phyloP scores from a whole-genome alignment of 2,113 vertebrate species.

The Lathamus discolor region DNA sequence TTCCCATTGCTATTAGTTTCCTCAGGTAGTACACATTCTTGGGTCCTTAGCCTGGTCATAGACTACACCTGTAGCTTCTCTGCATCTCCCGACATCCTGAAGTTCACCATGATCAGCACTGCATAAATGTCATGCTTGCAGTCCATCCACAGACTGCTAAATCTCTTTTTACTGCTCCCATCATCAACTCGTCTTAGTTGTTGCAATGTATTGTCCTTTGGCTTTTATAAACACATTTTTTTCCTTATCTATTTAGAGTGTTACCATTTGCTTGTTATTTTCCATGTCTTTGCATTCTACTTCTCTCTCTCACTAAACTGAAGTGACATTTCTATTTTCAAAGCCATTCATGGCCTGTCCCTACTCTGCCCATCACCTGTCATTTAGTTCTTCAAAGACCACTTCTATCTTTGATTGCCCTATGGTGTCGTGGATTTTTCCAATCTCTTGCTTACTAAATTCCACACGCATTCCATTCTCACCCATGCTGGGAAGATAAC shows the following conservation, averaged over 20 bases:
- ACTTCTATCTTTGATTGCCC: not conserved
- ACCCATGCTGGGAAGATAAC: not conserved
- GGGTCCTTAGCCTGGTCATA: not conserved
- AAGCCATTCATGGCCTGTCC: not conserved
- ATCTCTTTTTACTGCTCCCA: not conserved
- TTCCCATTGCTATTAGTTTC: not conserved
- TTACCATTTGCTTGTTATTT: not conserved
- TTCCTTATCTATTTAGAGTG: not conserved
- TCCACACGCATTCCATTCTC: not conserved
- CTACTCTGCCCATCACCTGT: not conserved
- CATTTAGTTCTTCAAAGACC: not conserved
- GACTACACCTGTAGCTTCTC: not conserved
- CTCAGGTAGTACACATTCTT: not conserved
- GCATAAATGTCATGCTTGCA: not conserved
- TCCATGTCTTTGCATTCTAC: not conserved
- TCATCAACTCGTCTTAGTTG: not conserved
- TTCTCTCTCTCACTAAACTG: not conserved
- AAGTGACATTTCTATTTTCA: not conserved
- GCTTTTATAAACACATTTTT: not conserved
- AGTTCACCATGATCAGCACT: not conserved
- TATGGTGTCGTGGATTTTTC: not conserved
- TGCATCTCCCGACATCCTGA: not conserved
- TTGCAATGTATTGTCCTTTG: not conserved
- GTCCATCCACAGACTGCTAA: not conserved
- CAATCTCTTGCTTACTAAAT: not conserved